Evolutionary conservation across 2,113 vertebrate genomes (phyloP), one percentile per base, ranked within the genome.

Genomic region (Mirounga angustirostris): DNA sequence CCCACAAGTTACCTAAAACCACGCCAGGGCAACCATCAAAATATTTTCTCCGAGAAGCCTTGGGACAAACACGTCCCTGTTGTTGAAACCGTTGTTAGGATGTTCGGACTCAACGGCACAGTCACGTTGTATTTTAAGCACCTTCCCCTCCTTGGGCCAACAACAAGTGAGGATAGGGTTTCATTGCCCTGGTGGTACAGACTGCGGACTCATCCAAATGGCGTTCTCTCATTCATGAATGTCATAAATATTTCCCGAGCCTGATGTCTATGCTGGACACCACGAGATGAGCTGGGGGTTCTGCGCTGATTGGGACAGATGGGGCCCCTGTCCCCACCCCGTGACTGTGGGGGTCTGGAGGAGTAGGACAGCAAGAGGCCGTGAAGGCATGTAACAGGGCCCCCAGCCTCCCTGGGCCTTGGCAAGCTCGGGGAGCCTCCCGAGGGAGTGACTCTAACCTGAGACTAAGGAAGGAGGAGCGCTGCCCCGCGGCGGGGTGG

Each of bases 21-120:
- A 7, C 6, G 28, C 36, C 30, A 9, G 76, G 54, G 28, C 10
- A n/a, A 40, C 1, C 83, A 46, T 16, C 33, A 43, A 24, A 52
- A 58, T 50, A 36, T 14, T 40, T 86, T 56, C 40, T 33, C 63
- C 43, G 14, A 79, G 63, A 43, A 67, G 10, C 22, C 16, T 1
- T 28, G 56, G 80, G 86, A 74, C 14, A 30, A 21, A 5, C 1
- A 16, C 1, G 3, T 7, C 87, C 30, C 61, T 22, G 3, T 28
- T 1, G 7, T 5, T 0, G 16, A 52, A 67, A 40, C 19, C 4
- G 0, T 40, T 30, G 11, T n/a, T 19, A 10, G 50, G 56, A 40
- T 28, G 11, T 26, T 12, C 15, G 4, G 6, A n/a, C 18, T 5
- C 9, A 52, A 71, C 0, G 1, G 40, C 30, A 36, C 0, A 18